These are phyloP conservation scores for Gouania willdenowi DNA, from an alignment of 2,797 vertebrate species.

Conservation along the genomic window DNA sequence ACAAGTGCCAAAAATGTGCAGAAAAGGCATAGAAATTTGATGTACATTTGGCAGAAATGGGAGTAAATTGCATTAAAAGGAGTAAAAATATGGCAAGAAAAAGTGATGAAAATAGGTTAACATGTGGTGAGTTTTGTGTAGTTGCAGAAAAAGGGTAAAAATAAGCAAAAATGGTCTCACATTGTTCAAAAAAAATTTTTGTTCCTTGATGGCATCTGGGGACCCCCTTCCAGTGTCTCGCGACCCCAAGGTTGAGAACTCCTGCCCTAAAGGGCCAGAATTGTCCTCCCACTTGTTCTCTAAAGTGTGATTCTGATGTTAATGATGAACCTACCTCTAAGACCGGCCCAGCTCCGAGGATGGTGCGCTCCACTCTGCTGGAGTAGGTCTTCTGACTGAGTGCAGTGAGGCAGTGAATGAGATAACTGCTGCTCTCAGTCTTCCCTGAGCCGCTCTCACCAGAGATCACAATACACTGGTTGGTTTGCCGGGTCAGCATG, in stretches of 20 bases:
- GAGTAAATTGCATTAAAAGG: no score
- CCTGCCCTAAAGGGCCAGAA: no score
- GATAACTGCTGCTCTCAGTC: slow-evolving; percentile 93
- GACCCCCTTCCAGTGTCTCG: no score
- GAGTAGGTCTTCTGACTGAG: slow-evolving; percentile 91
- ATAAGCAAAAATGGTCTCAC: neutral
- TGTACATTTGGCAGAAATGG: no score
- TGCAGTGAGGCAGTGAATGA: slow-evolving; percentile 93
- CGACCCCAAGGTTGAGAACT: no score
- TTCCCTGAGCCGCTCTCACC: slow-evolving; percentile 95
- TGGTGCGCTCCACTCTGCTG: slow-evolving; percentile 85
- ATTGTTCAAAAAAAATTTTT: neutral
- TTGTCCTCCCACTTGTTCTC: no score
- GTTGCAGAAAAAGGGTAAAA: neutral
- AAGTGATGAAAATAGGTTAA: no score
- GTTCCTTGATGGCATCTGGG: no score
- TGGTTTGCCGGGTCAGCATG: slow-evolving; percentile 82
- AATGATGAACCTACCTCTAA: slow-evolving; percentile 83
- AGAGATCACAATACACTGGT: slow-evolving; percentile 92
- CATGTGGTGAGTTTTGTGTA: no score
- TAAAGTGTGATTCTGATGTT: neutral
- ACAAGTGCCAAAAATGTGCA: no score
- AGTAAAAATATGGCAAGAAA: no score
- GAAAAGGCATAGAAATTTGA: no score
- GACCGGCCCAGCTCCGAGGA: slow-evolving; percentile 90